Evolutionary conservation across 2,113 vertebrate genomes (phyloP).

Genomic region (Scopus umbretta): DNA sequence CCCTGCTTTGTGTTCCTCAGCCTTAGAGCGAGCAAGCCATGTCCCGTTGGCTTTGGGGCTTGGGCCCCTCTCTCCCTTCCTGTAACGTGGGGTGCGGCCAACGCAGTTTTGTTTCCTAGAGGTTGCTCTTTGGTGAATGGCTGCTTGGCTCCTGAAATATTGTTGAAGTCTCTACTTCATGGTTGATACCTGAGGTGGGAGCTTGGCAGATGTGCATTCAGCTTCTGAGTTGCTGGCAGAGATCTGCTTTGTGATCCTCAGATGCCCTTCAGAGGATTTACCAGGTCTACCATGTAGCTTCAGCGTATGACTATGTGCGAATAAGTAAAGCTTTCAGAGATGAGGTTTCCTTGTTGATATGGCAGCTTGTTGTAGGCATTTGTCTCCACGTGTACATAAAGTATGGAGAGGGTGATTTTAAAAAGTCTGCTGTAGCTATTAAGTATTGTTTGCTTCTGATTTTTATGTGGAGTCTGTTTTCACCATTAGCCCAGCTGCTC

Average conservation of each 20-base stretch:
- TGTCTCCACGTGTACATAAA: not conserved
- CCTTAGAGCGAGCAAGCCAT: not conserved
- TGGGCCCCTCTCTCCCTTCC: not conserved
- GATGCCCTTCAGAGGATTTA: not conserved
- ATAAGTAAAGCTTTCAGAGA: not conserved
- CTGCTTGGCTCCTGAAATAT: not conserved
- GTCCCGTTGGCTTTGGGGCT: not conserved
- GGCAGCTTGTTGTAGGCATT: not conserved
- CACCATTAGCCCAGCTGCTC: not conserved
- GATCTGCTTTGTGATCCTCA: not conserved
- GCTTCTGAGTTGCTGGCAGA: not conserved
- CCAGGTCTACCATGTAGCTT: not conserved
- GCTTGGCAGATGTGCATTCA: not conserved
- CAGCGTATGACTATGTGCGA: accelerated
- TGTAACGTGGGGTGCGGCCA: accelerated
- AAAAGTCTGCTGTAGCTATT: not conserved
- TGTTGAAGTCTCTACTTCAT: not conserved
- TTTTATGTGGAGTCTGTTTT: not conserved
- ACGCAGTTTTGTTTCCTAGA: not conserved
- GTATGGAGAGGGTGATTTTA: not conserved
- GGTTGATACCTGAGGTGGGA: not conserved
- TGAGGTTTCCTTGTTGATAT: not conserved
- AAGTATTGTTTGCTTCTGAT: not conserved
- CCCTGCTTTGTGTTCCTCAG: not conserved
- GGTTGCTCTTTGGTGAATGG: not conserved